A percentile compares a stretch with the other conserved stretches of the same genome.
These are phyloP conservation scores for Bombus pyrosoma DNA, from an alignment of 1,140 invertebrate species.

Conservation along the genomic window DNA sequence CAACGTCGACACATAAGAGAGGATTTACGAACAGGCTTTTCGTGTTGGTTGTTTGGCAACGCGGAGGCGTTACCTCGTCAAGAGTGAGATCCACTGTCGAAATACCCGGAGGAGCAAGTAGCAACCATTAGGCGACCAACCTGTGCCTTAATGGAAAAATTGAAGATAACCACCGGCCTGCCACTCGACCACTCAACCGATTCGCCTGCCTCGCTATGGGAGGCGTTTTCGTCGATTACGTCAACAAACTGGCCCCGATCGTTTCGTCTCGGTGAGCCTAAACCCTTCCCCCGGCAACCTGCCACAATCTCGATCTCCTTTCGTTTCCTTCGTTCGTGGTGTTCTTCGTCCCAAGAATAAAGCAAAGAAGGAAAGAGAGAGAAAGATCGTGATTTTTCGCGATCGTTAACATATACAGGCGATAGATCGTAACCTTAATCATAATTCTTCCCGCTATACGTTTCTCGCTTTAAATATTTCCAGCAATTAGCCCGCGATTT, in stretches of 20 bases:
- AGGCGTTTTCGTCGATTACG: slow-evolving; percentile 70
- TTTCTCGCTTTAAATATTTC: slow-evolving; percentile 18
- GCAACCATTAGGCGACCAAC: slow-evolving; percentile 73
- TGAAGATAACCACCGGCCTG: slow-evolving; percentile 72
- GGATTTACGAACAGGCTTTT: not conserved
- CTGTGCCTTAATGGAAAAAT: slow-evolving; percentile 74
- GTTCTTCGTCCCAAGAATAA: not conserved
- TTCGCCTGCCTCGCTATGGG: slow-evolving; percentile 55
- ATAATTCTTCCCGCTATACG: slow-evolving; percentile 3
- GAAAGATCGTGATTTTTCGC: not conserved
- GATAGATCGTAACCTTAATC: slow-evolving; percentile 9
- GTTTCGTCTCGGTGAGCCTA: slow-evolving; percentile 36
- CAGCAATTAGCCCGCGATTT: slow-evolving; percentile 36
- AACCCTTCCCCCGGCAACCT: slow-evolving; percentile 26
- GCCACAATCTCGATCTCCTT: slow-evolving; percentile 31
- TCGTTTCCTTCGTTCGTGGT: slow-evolving; percentile 21
- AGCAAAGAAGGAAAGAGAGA: not conserved
- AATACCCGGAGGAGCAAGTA: slow-evolving; percentile 65
- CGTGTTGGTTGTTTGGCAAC: slow-evolving; percentile 10
- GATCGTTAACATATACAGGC: not conserved
- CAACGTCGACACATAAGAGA: not conserved
- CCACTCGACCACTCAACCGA: slow-evolving; percentile 69
- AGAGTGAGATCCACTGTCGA: slow-evolving; percentile 67
- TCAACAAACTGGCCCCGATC: slow-evolving; percentile 68
- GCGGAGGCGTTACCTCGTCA: slow-evolving; percentile 33